Conservation (phyloP, 2,888 invertebrate species). For the Lasioglossum zephyrum region DNA sequence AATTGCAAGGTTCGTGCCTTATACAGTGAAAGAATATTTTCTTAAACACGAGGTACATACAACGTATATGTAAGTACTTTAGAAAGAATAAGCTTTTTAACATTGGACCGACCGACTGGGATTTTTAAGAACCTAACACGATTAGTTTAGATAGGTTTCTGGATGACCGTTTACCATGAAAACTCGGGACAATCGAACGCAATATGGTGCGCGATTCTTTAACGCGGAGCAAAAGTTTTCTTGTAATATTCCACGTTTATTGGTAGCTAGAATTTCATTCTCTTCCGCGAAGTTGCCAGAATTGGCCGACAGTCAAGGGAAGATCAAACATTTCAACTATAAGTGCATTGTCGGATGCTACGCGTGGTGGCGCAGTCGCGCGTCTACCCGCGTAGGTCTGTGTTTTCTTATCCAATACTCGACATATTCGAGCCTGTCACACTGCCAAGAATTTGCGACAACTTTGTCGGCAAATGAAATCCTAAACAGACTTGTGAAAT, state of each 20-base stretch:
- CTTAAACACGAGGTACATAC: neutral
- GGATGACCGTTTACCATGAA: neutral
- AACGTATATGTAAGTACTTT: neutral
- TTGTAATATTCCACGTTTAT: slow-evolving; percentile 5
- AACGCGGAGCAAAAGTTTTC: neutral
- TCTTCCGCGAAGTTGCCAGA: slow-evolving; percentile 35
- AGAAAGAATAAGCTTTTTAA: neutral
- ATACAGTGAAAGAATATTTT: neutral
- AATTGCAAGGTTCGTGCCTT: neutral
- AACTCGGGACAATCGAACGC: neutral
- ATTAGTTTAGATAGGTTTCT: no score
- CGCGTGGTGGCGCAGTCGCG: slow-evolving; percentile 42
- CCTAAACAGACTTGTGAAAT: slow-evolving; percentile 43
- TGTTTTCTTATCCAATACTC: slow-evolving; percentile 37
- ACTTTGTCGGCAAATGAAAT: slow-evolving; percentile 51
- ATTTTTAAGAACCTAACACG: neutral
- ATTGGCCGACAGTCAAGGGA: slow-evolving; percentile 51
- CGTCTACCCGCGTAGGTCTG: slow-evolving; percentile 27
- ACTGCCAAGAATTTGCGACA: slow-evolving; percentile 55
- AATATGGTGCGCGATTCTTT: neutral
- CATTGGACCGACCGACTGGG: neutral
- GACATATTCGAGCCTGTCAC: slow-evolving; percentile 43
- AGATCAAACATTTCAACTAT: slow-evolving; percentile 52
- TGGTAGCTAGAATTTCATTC: slow-evolving; percentile 36
- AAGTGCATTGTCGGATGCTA: slow-evolving; percentile 36